phyloP scores from a whole-genome alignment of 2,888 invertebrate species.

The Mimas tiliae region DNA sequence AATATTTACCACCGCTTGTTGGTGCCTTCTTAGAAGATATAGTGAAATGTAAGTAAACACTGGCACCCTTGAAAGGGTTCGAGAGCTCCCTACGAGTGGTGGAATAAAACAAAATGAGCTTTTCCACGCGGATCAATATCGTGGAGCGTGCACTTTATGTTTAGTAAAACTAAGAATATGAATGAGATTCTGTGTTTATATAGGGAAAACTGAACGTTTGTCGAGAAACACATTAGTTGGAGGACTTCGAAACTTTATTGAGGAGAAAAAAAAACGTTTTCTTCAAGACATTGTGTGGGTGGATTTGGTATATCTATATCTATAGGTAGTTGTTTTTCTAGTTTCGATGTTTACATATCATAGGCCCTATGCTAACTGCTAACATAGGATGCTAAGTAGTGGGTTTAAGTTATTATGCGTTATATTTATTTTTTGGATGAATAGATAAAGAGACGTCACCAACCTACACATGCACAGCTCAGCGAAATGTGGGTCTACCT shows the following conservation, averaged over 20 bases:
- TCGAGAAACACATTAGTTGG: constrained; percentile 38
- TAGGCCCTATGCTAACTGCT: too few relatives aligned
- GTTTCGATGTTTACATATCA: neutral
- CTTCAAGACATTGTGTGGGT: neutral
- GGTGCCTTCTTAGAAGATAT: constrained; percentile 49
- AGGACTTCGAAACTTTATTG: constrained; percentile 34
- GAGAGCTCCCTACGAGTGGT: constrained; percentile 64
- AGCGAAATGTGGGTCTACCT: too few relatives aligned
- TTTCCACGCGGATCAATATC: constrained; percentile 62
- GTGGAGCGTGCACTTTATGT: constrained; percentile 64
- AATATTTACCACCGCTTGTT: constrained; percentile 59
- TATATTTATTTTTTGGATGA: too few relatives aligned
- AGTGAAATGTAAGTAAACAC: constrained; percentile 64
- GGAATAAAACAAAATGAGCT: constrained; percentile 78
- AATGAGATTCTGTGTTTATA: constrained; percentile 42
- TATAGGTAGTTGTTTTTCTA: neutral
- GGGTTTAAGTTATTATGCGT: too few relatives aligned
- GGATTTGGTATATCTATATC: neutral
- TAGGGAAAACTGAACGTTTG: constrained; percentile 29
- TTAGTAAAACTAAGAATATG: constrained; percentile 58
- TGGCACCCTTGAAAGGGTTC: constrained; percentile 70
- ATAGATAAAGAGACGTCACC: too few relatives aligned
- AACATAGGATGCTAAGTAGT: too few relatives aligned
- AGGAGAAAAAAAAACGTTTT: neutral
- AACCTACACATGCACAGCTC: too few relatives aligned